Evolutionary conservation across 2,113 vertebrate genomes (phyloP), one percentile per base, ranked within the genome.

Genomic region (Gavialis gangeticus): DNA sequence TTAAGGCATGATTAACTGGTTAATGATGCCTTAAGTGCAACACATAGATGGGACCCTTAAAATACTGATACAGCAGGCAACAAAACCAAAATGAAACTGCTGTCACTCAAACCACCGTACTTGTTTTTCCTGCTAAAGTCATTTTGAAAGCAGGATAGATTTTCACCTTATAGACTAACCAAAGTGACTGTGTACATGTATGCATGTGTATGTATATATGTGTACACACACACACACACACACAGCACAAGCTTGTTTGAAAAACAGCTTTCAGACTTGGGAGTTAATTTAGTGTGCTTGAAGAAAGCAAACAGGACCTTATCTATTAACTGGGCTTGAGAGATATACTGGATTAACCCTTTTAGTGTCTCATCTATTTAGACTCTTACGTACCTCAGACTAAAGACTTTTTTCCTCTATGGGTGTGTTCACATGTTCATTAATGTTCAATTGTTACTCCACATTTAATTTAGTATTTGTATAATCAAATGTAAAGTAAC

Each of bases 211-310:
- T 34, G 34, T 34, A 34, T 34, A 34, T 34, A 34, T 34, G 5
- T 34, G 34, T 34, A 34, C 34, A 34, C 34, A 34, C 34, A 34
- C 34, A 34, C 34, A 34, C 34, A 34, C 34, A 34, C 34, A 34
- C 34, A 34, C 5, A 34, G 34, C 34, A 34, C 34, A 34, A 34
- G 34, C 34, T 34, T 34, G 34, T 34, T 34, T 34, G 34, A 85
- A 85, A 91, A 88, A 78, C 71, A 83, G 73, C 63, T 57, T 90
- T 92, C 73, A 90, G 84, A 34, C 79, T 92, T 90, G 88, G 67
- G 28, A 94, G 84, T 34, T 83, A 88, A 67, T 46, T 73, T 88
- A 81, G 75, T 54, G 66, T 83, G 67, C 46, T 88, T 82, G 56
- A 37, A 83, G 34, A 56, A 85, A 91, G 76, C 19, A 85, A 93